phyloP scores from a whole-genome alignment of 2,797 vertebrate species.

The Girardinus metallicus region DNA sequence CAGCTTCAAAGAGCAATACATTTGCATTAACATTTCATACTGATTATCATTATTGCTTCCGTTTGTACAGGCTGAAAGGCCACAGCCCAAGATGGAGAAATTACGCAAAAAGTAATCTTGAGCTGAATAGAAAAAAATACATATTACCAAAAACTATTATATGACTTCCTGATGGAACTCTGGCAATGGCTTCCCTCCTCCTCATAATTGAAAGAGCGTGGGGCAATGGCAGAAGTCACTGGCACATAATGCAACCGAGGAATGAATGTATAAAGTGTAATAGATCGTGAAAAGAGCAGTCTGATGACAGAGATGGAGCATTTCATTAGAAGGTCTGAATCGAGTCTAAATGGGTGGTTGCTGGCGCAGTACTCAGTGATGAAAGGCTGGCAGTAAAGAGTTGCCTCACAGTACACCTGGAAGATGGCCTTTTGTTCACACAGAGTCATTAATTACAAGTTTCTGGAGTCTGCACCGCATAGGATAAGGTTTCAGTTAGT shows the following conservation, averaged over 20 bases:
- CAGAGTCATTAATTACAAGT: conserved; percentile 40
- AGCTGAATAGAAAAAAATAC: conserved; percentile 24
- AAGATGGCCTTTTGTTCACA: conserved; percentile 54
- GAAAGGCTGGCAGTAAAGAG: conserved; percentile 51
- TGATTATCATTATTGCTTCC: conserved; percentile 28
- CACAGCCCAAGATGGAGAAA: conserved; percentile 30
- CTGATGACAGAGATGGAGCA: conserved; percentile 74
- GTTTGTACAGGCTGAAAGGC: conserved; percentile 13
- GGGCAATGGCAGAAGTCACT: conserved; percentile 50
- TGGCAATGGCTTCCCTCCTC: conserved; percentile 11
- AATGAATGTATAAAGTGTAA: conserved; percentile 67
- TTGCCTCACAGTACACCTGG: conserved; percentile 52
- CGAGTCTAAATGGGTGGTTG: conserved; percentile 50
- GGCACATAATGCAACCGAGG: conserved; percentile 63
- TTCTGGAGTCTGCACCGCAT: conserved; percentile 4
- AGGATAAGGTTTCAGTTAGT: conserved; percentile 18
- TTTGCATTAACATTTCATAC: conserved; percentile 28
- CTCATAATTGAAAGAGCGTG: conserved; percentile 64
- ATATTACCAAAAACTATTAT: conserved; percentile 46
- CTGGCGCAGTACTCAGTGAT: conserved; percentile 46
- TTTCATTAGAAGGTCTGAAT: conserved; percentile 70
- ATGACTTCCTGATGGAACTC: conserved; percentile 50
- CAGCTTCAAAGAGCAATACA: conserved; percentile 56
- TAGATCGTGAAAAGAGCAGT: conserved; percentile 72
- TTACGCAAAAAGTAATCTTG: conserved; percentile 40